A percentile compares a stretch with the other conserved stretches of the same genome.
These are phyloP conservation scores for Terrapene triunguis DNA, from an alignment of 2,113 vertebrate genomes.

Conservation along the genomic window DNA sequence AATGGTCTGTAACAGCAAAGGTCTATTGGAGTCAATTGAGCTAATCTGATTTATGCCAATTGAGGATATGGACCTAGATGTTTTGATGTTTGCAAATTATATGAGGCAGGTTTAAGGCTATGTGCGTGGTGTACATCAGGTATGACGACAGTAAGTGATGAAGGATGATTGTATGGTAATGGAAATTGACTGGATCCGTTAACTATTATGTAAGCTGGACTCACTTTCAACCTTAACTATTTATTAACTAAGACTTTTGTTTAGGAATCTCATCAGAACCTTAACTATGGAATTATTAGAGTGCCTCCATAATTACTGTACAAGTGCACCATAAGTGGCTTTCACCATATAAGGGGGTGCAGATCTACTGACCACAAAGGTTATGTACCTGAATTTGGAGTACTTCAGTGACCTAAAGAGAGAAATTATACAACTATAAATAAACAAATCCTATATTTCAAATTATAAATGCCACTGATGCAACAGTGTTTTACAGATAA, in stretches of 20 bases:
- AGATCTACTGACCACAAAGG: not conserved
- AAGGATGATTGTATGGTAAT: not conserved
- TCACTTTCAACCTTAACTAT: not conserved
- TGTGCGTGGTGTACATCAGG: not conserved
- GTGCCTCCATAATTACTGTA: not conserved
- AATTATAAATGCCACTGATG: constrained; percentile 24
- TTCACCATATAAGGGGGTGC: not conserved
- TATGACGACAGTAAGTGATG: not conserved
- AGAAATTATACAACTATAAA: not conserved
- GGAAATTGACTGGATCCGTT: not conserved
- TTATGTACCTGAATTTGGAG: not conserved
- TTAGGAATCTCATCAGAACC: not conserved
- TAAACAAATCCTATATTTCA: not conserved
- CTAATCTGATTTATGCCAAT: not conserved
- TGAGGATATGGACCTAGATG: not conserved
- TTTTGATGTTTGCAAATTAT: not conserved
- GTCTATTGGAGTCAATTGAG: not conserved
- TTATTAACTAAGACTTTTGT: not conserved
- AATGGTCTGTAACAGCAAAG: not conserved
- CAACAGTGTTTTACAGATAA: constrained; percentile 54
- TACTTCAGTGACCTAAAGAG: not conserved
- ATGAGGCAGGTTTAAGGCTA: not conserved
- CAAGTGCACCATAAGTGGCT: not conserved
- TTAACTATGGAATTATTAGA: not conserved
- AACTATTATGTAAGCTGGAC: not conserved